Percentiles rank a stretch among this genome's conserved stretches.
Evolutionary conservation across 2,888 invertebrate genomes (phyloP).

Genomic region (Lasioglossum leucozonium): DNA sequence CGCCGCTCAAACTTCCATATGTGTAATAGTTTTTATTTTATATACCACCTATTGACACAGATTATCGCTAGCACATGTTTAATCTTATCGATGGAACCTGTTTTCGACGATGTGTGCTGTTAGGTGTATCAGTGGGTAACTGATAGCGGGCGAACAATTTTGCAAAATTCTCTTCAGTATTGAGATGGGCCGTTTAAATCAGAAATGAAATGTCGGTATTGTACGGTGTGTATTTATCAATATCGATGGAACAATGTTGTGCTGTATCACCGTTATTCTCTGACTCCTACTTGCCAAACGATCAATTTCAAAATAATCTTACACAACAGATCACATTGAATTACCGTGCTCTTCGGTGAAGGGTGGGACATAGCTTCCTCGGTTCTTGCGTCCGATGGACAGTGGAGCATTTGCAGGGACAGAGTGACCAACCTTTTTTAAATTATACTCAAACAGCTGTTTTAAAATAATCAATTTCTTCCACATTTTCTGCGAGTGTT

Average conservation of each 20-base stretch:
- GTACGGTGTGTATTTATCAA: background rate
- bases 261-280: background rate
- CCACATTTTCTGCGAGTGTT: too few species aligned
- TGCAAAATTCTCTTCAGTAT: background rate
- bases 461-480: too few species aligned
- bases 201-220: background rate
- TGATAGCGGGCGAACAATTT: background rate
- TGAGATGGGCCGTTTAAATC: background rate
- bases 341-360: too few species aligned
- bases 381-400: too few species aligned
- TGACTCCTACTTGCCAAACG: background rate
- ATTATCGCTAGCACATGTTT: constrained; percentile 56
- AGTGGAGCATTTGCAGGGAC: too few species aligned
- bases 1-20: constrained; percentile 45
- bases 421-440: too few species aligned
- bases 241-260: background rate
- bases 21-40: constrained; percentile 59
- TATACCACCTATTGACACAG: constrained; percentile 49
- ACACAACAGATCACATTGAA: too few species aligned
- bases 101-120: background rate
- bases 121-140: background rate
- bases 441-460: too few species aligned
- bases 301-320: background rate
- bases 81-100: constrained; percentile 68
- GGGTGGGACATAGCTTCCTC: too few species aligned